phyloP scores from a whole-genome alignment of 1,140 invertebrate species.

The Cherax destructor region DNA sequence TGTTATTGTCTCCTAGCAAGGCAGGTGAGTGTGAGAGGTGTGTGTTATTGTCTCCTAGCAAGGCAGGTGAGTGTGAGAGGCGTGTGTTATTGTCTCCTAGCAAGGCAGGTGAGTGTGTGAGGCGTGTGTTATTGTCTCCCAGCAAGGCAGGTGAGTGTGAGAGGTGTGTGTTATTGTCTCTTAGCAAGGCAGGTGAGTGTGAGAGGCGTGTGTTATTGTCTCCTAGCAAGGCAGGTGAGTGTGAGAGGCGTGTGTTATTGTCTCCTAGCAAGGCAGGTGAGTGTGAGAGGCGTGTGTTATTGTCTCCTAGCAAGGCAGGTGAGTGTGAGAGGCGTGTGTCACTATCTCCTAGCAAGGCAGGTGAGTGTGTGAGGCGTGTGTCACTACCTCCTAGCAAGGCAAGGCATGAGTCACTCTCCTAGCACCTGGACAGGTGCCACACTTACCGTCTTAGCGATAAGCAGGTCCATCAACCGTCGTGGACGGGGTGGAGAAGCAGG shows the following conservation, averaged over 20 bases:
- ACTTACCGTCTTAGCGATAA: conserved; percentile 61
- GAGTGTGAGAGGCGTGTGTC: too few species aligned
- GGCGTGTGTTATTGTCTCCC: too few species aligned
- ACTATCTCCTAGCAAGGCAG: not conserved
- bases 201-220: not conserved
- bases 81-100: not conserved
- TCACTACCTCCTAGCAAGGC: not conserved
- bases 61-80: not conserved
- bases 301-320: too few species aligned
- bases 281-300: too few species aligned
- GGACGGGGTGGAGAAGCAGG: conserved; percentile 47
- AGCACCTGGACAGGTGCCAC: not conserved
- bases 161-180: not conserved
- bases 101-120: too few species aligned
- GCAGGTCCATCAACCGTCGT: conserved; percentile 44
- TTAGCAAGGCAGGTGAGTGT: not conserved
- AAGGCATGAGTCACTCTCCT: not conserved
- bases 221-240: too few species aligned
- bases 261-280: too few species aligned
- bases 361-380: not conserved
- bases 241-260: too few species aligned
- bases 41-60: not conserved
- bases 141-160: not conserved
- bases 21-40: not conserved
- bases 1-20: too few species aligned